A percentile compares a stretch with the other conserved stretches of the same genome.
Conservation (phyloP, 2,888 invertebrate species). For the Erynnis tages region DNA sequence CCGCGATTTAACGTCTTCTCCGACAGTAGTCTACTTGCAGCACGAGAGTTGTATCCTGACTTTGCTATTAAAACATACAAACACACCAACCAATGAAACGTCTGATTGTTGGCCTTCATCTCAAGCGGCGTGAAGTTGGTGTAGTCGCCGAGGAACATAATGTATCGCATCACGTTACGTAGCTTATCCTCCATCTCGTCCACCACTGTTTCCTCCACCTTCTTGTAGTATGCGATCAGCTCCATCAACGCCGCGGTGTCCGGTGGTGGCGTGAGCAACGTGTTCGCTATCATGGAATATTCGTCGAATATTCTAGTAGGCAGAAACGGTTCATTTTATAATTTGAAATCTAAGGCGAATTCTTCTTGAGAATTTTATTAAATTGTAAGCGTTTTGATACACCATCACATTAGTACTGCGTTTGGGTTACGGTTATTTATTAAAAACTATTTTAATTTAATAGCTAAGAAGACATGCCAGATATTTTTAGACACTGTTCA, state of each 20-base stretch:
- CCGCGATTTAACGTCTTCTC: too few species aligned
- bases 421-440: too few species aligned
- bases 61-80: too few species aligned
- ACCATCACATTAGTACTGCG: too few species aligned
- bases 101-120: constrained; percentile 93
- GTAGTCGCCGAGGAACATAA: constrained; percentile 92
- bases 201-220: constrained; percentile 86
- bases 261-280: constrained; percentile 88
- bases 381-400: too few species aligned
- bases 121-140: constrained; percentile 90
- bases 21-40: too few species aligned
- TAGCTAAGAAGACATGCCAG: too few species aligned
- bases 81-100: constrained; percentile 87
- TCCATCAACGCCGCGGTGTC: constrained; percentile 94
- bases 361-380: too few species aligned
- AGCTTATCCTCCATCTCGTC: constrained; percentile 89
- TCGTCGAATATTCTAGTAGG: constrained; percentile 88
- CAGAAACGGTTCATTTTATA: not conserved
- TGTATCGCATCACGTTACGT: constrained; percentile 84
- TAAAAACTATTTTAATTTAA: too few species aligned
- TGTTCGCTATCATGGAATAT: constrained; percentile 90
- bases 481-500: too few species aligned
- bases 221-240: constrained; percentile 88
- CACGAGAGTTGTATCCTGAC: too few species aligned
- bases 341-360: not conserved